phyloP scores from a whole-genome alignment of 2,113 vertebrate species.

The Rafetus swinhoei region DNA sequence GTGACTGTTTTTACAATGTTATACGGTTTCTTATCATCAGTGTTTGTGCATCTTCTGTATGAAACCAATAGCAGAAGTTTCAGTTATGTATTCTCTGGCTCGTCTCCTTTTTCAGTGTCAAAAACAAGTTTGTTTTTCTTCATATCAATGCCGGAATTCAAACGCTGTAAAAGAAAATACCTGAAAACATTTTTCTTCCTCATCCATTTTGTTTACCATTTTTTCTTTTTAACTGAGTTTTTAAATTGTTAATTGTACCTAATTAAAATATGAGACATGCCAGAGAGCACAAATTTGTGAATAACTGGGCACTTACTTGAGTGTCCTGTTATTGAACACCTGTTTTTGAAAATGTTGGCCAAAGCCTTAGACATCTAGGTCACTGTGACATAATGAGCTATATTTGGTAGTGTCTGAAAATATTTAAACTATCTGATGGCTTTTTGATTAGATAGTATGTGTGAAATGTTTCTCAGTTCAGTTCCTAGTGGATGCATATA shows the following conservation, averaged over 20 bases:
- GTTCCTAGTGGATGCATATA: background rate
- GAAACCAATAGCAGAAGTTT: background rate
- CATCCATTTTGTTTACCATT: background rate
- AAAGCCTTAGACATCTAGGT: background rate
- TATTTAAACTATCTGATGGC: background rate
- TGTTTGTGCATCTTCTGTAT: background rate
- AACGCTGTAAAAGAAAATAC: background rate
- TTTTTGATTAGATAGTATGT: background rate
- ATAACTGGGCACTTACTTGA: background rate
- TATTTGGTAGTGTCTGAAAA: background rate
- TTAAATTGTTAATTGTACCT: background rate
- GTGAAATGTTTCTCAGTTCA: background rate
- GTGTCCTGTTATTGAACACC: background rate
- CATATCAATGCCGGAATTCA: background rate
- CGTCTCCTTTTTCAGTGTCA: background rate
- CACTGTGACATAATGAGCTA: background rate
- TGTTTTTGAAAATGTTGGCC: background rate
- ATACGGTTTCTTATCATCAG: background rate
- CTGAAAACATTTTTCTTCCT: background rate
- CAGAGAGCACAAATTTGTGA: no score
- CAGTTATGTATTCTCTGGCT: background rate
- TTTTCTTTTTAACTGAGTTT: background rate
- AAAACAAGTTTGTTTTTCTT: background rate
- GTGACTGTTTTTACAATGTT: background rate
- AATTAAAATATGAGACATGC: conserved; percentile 26